A percentile compares a stretch with the other conserved stretches of the same genome.
Evolutionary conservation across 2,888 invertebrate genomes (phyloP).

Genomic region (Rhamphomyia laevipes): DNA sequence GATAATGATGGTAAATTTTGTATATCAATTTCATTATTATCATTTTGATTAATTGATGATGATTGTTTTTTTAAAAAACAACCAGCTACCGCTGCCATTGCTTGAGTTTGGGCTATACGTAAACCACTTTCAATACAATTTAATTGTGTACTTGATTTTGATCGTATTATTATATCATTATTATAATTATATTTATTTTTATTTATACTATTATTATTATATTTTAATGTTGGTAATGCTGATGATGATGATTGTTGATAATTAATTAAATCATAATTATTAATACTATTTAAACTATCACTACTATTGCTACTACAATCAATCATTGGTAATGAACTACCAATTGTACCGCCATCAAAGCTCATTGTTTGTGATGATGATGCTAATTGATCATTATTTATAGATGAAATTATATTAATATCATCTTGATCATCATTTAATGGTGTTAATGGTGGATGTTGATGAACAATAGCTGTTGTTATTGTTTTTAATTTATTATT

Average conservation of each 20-base stretch:
- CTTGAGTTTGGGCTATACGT: conserved; percentile 57
- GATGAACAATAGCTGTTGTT: neutral
- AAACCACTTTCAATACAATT: conserved; percentile 55
- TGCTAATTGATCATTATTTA: too few species aligned
- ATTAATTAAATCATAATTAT: neutral
- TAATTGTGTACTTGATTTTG: conserved; percentile 17
- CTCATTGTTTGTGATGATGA: neutral
- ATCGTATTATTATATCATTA: conserved; percentile 17
- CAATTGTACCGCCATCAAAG: neutral
- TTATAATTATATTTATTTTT: conserved; percentile 15
- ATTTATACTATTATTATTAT: conserved; percentile 17
- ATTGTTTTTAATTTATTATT: neutral
- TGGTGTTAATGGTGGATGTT: neutral
- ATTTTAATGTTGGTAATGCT: neutral
- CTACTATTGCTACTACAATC: neutral
- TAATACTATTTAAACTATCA: neutral
- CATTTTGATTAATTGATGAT: neutral
- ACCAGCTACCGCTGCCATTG: conserved; percentile 59
- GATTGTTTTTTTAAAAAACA: conserved; percentile 40
- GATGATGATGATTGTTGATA: too few species aligned
- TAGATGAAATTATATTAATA: too few species aligned
- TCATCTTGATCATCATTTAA: too few species aligned
- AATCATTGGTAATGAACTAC: neutral
- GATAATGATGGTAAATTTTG: neutral
- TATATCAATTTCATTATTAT: neutral